phyloP scores from a whole-genome alignment of 2,113 vertebrate species.

The Tychaedon coryphoeus region DNA sequence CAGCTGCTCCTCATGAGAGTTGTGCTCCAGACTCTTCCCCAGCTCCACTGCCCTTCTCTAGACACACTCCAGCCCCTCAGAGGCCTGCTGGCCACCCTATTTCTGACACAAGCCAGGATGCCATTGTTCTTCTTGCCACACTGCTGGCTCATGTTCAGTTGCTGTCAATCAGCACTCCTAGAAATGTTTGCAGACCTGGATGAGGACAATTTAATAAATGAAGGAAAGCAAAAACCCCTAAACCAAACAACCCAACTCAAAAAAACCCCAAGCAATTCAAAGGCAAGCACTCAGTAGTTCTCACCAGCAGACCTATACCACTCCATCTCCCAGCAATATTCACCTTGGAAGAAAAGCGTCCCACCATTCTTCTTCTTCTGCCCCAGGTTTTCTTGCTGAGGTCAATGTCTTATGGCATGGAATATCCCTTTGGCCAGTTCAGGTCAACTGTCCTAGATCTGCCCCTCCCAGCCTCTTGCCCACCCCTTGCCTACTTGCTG shows the following conservation, averaged over 20 bases:
- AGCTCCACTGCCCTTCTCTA: fast-evolving
- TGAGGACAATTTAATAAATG: background rate
- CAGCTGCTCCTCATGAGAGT: background rate
- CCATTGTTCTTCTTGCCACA: background rate
- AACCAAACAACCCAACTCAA: background rate
- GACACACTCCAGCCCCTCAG: background rate
- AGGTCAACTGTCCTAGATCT: background rate
- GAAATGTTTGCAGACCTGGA: background rate
- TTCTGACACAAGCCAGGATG: background rate
- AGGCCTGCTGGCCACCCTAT: background rate
- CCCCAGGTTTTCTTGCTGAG: background rate
- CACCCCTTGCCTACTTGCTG: background rate
- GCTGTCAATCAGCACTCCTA: background rate
- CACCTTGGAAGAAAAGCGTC: background rate
- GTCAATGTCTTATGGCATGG: background rate
- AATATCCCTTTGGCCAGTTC: background rate
- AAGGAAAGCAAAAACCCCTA: background rate
- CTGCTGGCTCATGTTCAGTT: background rate
- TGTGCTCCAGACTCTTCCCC: background rate
- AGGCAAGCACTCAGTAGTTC: background rate
- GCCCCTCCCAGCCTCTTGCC: background rate
- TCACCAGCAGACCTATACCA: background rate
- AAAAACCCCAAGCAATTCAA: background rate
- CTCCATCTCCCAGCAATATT: background rate
- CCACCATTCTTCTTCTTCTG: background rate